Evolutionary conservation across 1,140 invertebrate genomes (phyloP), one percentile per base, ranked within the genome.

Genomic region (Hypsibius dujardini): DNA sequence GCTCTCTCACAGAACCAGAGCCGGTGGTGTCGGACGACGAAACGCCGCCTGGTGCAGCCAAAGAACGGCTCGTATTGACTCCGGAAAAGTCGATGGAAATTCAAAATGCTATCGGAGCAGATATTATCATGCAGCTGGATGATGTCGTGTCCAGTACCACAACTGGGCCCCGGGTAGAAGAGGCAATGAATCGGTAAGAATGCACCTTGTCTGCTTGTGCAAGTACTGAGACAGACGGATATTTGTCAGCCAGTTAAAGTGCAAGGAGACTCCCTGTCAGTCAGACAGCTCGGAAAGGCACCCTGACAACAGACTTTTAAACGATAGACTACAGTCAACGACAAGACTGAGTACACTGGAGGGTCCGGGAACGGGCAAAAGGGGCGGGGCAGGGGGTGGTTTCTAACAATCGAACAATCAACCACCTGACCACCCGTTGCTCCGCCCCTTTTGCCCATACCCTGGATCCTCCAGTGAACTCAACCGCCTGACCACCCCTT

Each of bases 121-220:
- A 98, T 81, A 98, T 99, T 59, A 95, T 98, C 73, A 99, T 98
- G 95, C 95, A 98, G 79, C 80, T 99, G 62, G 95, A 99, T 84
- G 95, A 98, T 85, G 95, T 98, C 3, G 90, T 98, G 1, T 87
- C 88, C 77, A 92, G 88, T 70, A 87, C 85, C 71, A 86, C 85
- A 60, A 88, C 84, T 69, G 88, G 88, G 69, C 84, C 87, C 67
- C 82, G 93, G 75, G 89, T 97, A 67, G 87, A 91, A 81, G 91
- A 95, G 82, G 93, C 94, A 1, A 94, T 90, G 85, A 79, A 88
- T 74, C 85, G 89, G 83, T 87, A 73, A 70, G 74, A 56, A 56
- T n/a, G n/a, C n/a, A n/a, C n/a, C n/a, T n/a, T n/a, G n/a, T n/a
- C n/a, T n/a, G n/a, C n/a, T n/a, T n/a, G n/a, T n/a, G n/a, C n/a